These are phyloP conservation scores for Larimichthys polyactis DNA, from an alignment of 2,113 vertebrate genomes.

Conservation along the genomic window DNA sequence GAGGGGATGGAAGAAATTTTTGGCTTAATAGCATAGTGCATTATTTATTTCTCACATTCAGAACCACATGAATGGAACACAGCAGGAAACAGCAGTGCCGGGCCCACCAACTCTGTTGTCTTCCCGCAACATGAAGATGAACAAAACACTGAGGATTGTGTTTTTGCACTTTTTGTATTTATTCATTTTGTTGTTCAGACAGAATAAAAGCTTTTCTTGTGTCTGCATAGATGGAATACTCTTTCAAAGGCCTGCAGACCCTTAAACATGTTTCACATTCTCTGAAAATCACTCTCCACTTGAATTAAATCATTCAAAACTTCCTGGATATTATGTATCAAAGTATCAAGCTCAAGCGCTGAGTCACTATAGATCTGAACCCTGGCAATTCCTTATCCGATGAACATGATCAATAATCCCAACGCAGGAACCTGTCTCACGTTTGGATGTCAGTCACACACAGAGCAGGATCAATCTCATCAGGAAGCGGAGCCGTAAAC, in stretches of 20 bases:
- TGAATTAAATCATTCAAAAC: not conserved
- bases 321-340: not conserved
- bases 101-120: not conserved
- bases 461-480: constrained; percentile 30
- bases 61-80: constrained; percentile 2
- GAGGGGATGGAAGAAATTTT: not conserved
- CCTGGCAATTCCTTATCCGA: constrained; percentile 21
- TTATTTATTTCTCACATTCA: constrained; percentile 44
- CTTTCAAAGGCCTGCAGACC: not conserved
- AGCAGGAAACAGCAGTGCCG: constrained; percentile 8
- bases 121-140: constrained; percentile 1
- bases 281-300: not conserved
- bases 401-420: constrained; percentile 34
- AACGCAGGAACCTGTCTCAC: constrained; percentile 7
- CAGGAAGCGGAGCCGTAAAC: not conserved
- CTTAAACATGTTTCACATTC: not conserved
- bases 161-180: not conserved
- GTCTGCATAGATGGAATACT: not conserved
- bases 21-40: not conserved
- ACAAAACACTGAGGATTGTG: not conserved
- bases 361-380: not conserved
- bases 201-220: not conserved
- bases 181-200: constrained; percentile 18
- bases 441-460: constrained; percentile 33
- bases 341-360: not conserved